Evolutionary conservation across 2,888 invertebrate genomes (phyloP).

Genomic region (Vannuccia rotundouncinata): DNA sequence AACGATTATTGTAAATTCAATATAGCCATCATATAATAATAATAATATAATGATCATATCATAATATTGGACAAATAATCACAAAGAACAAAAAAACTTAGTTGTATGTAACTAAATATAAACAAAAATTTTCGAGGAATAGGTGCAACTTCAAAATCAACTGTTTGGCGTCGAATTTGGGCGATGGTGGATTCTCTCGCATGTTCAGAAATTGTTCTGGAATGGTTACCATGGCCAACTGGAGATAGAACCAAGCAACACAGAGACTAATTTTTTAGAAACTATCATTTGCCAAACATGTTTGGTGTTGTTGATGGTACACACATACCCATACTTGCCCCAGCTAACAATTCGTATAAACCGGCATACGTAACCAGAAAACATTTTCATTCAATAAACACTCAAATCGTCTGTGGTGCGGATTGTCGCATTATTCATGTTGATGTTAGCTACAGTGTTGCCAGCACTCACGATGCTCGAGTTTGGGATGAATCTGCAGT

Average conservation of each 20-base stretch:
- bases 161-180: conserved; percentile 28
- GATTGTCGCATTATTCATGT: conserved; percentile 24
- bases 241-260: conserved; percentile 23
- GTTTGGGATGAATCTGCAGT: conserved; percentile 19
- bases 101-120: too few relatives aligned
- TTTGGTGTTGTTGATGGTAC: conserved; percentile 27
- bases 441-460: conserved; percentile 31
- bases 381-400: conserved; percentile 22
- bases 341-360: conserved; percentile 24
- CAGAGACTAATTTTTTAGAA: conserved; percentile 11
- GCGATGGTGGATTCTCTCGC: background rate
- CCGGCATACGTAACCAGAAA: conserved; percentile 19
- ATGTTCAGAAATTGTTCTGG: conserved; percentile 8
- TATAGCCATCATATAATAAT: too few relatives aligned
- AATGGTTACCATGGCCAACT: conserved; percentile 24
- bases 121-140: conserved; percentile 8
- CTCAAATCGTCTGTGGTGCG: conserved; percentile 31
- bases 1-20: too few relatives aligned
- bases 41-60: too few relatives aligned
- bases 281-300: conserved; percentile 30
- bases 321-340: conserved; percentile 17
- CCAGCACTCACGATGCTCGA: conserved; percentile 28
- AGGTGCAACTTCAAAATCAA: conserved; percentile 12
- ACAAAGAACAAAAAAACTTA: too few relatives aligned
- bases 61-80: too few relatives aligned